phyloP scores from a whole-genome alignment of 2,888 invertebrate species.

The Dromius quadrimaculatus region DNA sequence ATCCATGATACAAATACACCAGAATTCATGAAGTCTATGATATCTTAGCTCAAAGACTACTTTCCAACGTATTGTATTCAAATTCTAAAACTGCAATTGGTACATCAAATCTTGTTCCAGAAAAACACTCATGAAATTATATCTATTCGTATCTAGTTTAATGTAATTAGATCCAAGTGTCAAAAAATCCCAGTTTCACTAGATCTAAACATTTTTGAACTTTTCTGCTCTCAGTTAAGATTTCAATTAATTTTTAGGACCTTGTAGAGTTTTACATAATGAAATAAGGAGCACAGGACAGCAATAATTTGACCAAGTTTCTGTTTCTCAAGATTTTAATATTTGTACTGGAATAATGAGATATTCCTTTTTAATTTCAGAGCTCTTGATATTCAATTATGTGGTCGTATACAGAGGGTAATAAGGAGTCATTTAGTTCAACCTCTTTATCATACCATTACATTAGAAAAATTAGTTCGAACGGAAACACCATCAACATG shows the following conservation, averaged over 20 bases:
- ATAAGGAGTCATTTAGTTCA: constrained; percentile 10
- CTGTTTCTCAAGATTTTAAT: not conserved
- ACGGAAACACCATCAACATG: constrained; percentile 8
- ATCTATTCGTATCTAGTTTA: too few relatives aligned
- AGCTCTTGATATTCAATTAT: constrained; percentile 22
- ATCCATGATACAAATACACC: too few relatives aligned
- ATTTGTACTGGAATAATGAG: constrained; percentile 1
- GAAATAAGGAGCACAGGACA: not conserved
- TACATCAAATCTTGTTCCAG: too few relatives aligned
- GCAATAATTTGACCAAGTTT: too few relatives aligned
- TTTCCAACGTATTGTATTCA: too few relatives aligned
- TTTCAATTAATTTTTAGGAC: not conserved
- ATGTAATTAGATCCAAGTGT: constrained; percentile 23
- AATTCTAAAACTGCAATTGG: too few relatives aligned
- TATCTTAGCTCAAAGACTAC: too few relatives aligned
- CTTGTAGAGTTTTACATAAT: too few relatives aligned
- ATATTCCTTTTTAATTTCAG: constrained; percentile 13
- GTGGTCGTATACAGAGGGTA: not conserved
- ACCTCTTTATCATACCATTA: constrained; percentile 2
- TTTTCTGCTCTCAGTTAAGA: not conserved
- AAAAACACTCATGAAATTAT: too few relatives aligned
- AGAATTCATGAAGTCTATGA: too few relatives aligned
- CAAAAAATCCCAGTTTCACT: constrained; percentile 28
- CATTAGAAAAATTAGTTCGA: constrained; percentile 26
- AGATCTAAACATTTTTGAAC: constrained; percentile 14